Evolutionary conservation across 1,140 invertebrate species (phyloP), one percentile per base, ranked within the genome.

Genomic region (silkworm (Bombyx mori)): DNA sequence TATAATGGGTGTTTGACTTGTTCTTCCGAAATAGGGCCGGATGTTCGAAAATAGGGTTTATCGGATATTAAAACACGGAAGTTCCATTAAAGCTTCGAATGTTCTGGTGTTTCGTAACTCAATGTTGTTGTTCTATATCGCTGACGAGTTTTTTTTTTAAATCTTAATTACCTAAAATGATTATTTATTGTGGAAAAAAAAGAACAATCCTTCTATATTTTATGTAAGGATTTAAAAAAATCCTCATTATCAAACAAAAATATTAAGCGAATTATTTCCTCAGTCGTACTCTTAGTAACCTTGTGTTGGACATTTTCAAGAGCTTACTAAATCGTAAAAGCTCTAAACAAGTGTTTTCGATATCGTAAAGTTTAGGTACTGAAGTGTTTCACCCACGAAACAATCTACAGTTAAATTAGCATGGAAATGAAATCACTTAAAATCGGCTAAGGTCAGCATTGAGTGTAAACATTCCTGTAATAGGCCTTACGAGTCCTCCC

Each of bases 351-450:
- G 45, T 56, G 12, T 47, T 56, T 26, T 42, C n/a, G n/a, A 46
- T 6, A 18, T 8, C 42, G 49, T 42, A 18, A 42, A 42, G 35
- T 68, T 68, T 61, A 54, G 59, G 45, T 45, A 60, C 56, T 57
- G 61, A 63, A 67, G 62, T 65, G 56, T 55, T 35, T 35, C 60
- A 56, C 53, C 52, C 43, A 58, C 62, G 46, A 62, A 66, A 66
- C 60, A 61, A 50, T 58, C 60, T 58, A 63, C 61, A 62, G 54
- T 71, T 57, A 66, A 71, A 71, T 71, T 69, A 60, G 62, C 69
- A 71, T 71, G 63, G 59, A 65, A 65, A 71, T 66, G 45, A 68
- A 68, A 62, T 68, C 49, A 61, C 56, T 64, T 68, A 60, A 61
- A 68, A 68, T 65, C 61, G 64, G n/a, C 35, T 48, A 52, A 44